Conservation (phyloP, 2,888 invertebrate genomes). For the Hypsopygia costalis region DNA sequence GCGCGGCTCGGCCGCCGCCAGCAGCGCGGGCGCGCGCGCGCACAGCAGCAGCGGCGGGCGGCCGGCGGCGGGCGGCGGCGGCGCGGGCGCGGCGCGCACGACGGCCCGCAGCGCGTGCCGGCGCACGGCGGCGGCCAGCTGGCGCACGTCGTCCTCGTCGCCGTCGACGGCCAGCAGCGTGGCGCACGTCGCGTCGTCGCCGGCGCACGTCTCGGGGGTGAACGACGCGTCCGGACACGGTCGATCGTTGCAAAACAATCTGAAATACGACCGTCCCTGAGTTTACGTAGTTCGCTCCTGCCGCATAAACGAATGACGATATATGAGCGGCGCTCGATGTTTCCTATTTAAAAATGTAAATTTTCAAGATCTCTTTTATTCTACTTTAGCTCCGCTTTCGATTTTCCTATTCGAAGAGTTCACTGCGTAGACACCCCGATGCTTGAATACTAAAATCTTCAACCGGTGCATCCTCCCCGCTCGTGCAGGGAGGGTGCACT, state of each 20-base stretch:
- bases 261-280: constrained; percentile 7
- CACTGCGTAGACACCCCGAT: no score
- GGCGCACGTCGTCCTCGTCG: constrained; percentile 37
- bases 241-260: constrained; percentile 45
- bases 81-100: constrained; percentile 26
- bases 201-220: constrained; percentile 77
- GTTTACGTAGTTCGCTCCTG: no score
- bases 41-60: constrained; percentile 25
- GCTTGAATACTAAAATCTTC: no score
- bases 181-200: constrained; percentile 30
- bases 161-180: constrained; percentile 38
- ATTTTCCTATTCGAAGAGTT: no score
- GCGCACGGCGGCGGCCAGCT: constrained; percentile 29
- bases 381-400: no score
- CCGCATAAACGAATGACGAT: no score
- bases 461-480: no score
- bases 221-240: constrained; percentile 68
- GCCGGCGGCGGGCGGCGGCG: constrained; percentile 14
- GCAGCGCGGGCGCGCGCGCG: constrained; percentile 34
- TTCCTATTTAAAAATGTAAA: no score
- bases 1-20: constrained; percentile 13
- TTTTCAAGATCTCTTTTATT: no score
- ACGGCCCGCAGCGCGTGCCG: constrained; percentile 29
- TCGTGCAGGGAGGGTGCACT: no score
- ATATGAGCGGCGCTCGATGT: no score